phyloP scores from a whole-genome alignment of 2,797 vertebrate genomes.

The Pangasius sanitwongsei region DNA sequence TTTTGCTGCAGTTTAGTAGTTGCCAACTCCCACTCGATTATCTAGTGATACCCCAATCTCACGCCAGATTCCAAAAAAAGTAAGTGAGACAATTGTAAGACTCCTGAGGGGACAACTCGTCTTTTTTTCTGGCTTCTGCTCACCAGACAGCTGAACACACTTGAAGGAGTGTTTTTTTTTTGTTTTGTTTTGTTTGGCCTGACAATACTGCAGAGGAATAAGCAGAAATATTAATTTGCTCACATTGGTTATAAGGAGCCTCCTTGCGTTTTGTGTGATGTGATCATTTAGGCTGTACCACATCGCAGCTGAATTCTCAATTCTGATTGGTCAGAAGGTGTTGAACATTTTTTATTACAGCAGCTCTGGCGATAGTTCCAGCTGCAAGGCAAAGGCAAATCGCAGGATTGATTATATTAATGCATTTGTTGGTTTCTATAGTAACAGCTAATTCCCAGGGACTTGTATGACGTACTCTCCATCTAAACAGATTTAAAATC shows the following conservation, averaged over 20 bases:
- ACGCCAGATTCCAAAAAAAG: background rate
- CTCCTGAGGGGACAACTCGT: constrained; percentile 7
- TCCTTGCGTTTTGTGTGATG: background rate
- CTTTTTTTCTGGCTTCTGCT: background rate
- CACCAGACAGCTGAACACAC: background rate
- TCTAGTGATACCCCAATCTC: background rate
- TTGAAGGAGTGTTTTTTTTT: background rate
- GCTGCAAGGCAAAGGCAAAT: too few relatives aligned
- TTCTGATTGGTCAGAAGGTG: background rate
- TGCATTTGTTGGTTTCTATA: background rate
- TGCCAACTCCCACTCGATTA: background rate
- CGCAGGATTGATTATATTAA: background rate
- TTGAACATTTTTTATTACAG: too few relatives aligned
- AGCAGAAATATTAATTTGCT: constrained; percentile 23
- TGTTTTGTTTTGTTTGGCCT: background rate
- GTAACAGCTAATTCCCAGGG: background rate
- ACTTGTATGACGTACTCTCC: background rate
- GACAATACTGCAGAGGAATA: constrained; percentile 4
- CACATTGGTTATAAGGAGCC: background rate
- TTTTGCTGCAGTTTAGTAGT: background rate
- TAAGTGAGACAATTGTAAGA: background rate
- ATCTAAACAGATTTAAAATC: background rate
- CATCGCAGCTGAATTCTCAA: background rate
- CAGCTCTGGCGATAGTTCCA: background rate
- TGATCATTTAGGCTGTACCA: too few relatives aligned